Base-by-base conservation (phyloP, 2,113 vertebrate species). In the Spheniscus mendiculus region DNA sequence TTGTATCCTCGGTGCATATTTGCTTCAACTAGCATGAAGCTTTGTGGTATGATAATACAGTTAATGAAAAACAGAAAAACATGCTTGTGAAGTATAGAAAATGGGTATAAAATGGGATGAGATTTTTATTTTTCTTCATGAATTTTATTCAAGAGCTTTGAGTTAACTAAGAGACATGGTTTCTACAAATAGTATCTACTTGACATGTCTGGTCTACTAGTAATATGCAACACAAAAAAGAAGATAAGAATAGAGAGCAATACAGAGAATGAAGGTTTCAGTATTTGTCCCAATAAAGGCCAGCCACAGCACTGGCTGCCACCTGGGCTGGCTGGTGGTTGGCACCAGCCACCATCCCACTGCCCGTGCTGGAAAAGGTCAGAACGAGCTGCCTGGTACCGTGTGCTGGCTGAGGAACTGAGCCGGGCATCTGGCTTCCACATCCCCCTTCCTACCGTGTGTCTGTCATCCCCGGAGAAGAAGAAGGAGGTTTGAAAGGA, bases 271-370 rank as follows among this genome's bases (percentile, higher is more conserved):
- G 19, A 34, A n/a, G 20, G 3, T 42, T 70, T 85, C 9, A n/a
- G 20, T 66, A 42, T 62, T 58, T 79, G 15, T 38, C 40, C 44
- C 40, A 34, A 0, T 36, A 70, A 78, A 71, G 23, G 4, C 18
- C 59, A 70, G 25, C 13, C 12, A 10, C 5, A 73, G 21, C 3
- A 13, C 8, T 2, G 10, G 32, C 18, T 78, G 29, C 73, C 0
- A 0, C 25, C 49, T 50, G 69, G 36, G n/a, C 38, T 73, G 27
- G 19, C 19, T 1, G 1, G 59, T 21, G 74, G n/a, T 5, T 70
- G 59, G 45, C 55, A 65, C 5, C 44, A 55, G 65, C 15, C 32
- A 63, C 25, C 47, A 38, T 53, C 58, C 53, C 27, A 40, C 49
- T 42, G 58, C 23, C 34, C 40, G n/a, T 7, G 2, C 58, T 59